Conservation (phyloP, 2,797 vertebrate species). For the Ambastaia sidthimunki region DNA sequence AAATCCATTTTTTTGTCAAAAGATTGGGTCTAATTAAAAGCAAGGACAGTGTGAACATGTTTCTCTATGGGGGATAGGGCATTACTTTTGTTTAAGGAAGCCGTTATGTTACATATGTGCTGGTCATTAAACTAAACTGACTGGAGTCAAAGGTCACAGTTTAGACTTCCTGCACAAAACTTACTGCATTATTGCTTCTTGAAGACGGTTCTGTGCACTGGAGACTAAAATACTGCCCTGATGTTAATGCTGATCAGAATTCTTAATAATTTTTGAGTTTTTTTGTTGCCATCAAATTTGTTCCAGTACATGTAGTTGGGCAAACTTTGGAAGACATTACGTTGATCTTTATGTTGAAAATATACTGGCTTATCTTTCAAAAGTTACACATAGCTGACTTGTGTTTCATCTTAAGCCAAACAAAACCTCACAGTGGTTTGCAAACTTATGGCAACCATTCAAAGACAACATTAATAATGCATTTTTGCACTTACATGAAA, state of each 20-base stretch:
- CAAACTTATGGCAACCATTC: not conserved
- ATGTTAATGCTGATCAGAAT: not conserved
- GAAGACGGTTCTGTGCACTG: not conserved
- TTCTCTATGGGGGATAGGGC: conserved; percentile 6
- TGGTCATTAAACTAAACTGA: conserved; percentile 17
- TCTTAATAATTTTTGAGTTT: not conserved
- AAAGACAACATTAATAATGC: not conserved
- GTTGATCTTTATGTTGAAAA: not conserved
- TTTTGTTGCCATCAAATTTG: not conserved
- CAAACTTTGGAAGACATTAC: not conserved
- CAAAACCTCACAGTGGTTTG: not conserved
- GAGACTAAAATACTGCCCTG: not conserved
- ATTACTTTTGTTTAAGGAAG: conserved; percentile 11
- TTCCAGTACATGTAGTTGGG: not conserved
- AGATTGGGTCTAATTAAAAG: conserved; percentile 6
- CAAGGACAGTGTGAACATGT: not conserved
- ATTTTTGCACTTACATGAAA: not conserved
- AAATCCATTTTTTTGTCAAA: not conserved
- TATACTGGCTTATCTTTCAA: not conserved
- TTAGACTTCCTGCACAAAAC: not conserved
- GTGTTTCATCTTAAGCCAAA: no score
- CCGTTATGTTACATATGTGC: not conserved
- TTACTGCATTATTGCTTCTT: not conserved
- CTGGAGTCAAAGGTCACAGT: conserved; percentile 9
- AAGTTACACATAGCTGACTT: no score